Percentiles rank a stretch among this genome's conserved stretches.
Evolutionary conservation across 1,140 invertebrate genomes (phyloP).

Genomic region (Agrilus planipennis): DNA sequence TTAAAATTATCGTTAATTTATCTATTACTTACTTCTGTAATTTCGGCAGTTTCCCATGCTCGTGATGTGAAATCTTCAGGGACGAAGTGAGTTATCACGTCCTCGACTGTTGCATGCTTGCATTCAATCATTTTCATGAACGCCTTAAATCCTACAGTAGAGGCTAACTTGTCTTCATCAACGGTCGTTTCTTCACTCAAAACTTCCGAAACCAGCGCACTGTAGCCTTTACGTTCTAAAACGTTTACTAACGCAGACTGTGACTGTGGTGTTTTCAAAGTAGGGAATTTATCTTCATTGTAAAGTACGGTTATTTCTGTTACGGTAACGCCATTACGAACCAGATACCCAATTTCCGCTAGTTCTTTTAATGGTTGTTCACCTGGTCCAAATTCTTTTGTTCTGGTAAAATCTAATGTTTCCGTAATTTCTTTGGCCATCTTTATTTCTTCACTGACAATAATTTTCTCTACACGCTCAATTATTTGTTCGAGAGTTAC

Average conservation of each 20-base stretch:
- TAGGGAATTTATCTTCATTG: conserved; percentile 64
- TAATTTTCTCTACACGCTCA: conserved; percentile 43
- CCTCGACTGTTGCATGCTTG: conserved; percentile 66
- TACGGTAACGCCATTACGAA: conserved; percentile 59
- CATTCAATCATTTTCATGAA: conserved; percentile 75
- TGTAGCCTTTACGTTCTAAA: conserved; percentile 68
- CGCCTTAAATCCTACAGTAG: conserved; percentile 67
- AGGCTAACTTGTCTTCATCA: conserved; percentile 59
- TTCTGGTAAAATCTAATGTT: conserved; percentile 57
- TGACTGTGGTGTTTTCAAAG: conserved; percentile 60
- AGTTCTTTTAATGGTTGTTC: conserved; percentile 65
- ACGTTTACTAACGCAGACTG: conserved; percentile 71
- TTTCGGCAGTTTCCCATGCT: conserved; percentile 61
- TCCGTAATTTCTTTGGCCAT: conserved; percentile 61
- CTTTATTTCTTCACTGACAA: conserved; percentile 44
- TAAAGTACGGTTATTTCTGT: conserved; percentile 67
- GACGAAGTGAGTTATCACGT: conserved; percentile 66
- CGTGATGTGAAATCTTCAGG: conserved; percentile 69
- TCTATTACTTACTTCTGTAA: conserved; percentile 46
- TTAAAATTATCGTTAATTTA: neutral
- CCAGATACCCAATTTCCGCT: conserved; percentile 64
- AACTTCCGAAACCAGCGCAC: conserved; percentile 64
- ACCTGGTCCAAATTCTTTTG: conserved; percentile 65
- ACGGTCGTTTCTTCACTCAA: conserved; percentile 63
- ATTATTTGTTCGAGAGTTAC: conserved; percentile 40